Base-by-base conservation (phyloP, 2,797 vertebrate genomes). In the Malacoraja senta region DNA sequence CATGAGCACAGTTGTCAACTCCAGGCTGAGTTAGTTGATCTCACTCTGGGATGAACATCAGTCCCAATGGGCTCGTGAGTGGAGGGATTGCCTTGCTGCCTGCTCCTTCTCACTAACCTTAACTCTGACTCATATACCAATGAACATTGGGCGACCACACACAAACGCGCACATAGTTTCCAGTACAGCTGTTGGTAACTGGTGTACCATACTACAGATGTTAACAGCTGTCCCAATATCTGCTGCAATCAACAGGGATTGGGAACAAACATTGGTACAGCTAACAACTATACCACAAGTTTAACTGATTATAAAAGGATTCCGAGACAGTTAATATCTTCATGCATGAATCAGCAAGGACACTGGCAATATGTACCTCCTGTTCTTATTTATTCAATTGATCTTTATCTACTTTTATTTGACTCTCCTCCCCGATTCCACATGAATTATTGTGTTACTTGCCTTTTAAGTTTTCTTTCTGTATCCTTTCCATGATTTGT, bases 401-500 rank as follows among this genome's bases (percentile, higher is more conserved):
- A 92, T 76, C 72, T 92, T 74, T 76, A 74, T 74, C 68, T 53
- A 44, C 65, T 74, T 29, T 74, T 92, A 38, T 13, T 76, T 92
- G 90, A 58, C 44, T 74, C n/a, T 58, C 68, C 6, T 58, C 35
- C 68, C 68, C 72, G 9, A 53, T 88, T 53, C 90, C 74, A 53
- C 35, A 74, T 91, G 38, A 74, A 71, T 74, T 26, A 74, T 74
- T 4, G 26, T n/a, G 26, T 92, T 29, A 38, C 35, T 74, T 92
- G 44, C n/a, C 71, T 74, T 91, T 92, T 74, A 29, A 38, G 90
- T 53, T 74, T 91, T 91, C 65, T 91, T 91, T 74, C 24, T 26
- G 3, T 38, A 91, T 76, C 72, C 72, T 92, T 92, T 44, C 90
- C 15, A 74, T 92, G 72, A 88, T 88, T 68, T 74, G 72, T 92